Evolutionary conservation across 2,113 vertebrate genomes (phyloP).

Genomic region (Cnemophilus loriae): DNA sequence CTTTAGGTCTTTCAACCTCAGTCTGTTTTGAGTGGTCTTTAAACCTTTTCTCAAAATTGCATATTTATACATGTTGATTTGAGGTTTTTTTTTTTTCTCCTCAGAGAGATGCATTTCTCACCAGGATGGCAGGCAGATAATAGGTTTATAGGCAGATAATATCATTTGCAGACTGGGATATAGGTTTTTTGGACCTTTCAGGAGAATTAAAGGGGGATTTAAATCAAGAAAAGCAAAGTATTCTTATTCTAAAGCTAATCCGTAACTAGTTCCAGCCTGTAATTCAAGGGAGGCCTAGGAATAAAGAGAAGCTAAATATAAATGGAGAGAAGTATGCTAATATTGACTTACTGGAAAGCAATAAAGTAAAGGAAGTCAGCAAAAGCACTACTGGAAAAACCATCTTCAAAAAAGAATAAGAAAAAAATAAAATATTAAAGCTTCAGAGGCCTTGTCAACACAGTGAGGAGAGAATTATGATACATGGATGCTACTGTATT

Average conservation of each 20-base stretch:
- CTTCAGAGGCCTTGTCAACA: neutral
- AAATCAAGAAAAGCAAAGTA: neutral
- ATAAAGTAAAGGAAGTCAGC: neutral
- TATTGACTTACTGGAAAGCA: neutral
- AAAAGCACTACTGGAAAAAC: neutral
- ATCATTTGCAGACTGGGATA: neutral
- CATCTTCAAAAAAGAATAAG: neutral
- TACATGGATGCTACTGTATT: neutral
- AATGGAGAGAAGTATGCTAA: neutral
- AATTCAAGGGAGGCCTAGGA: neutral
- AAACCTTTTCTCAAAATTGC: neutral
- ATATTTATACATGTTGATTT: rapidly evolving
- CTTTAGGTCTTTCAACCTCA: neutral
- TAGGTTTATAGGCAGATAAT: neutral
- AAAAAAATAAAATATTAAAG: neutral
- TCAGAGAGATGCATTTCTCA: neutral
- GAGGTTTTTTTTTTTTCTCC: neutral
- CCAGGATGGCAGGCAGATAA: neutral
- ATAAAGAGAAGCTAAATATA: neutral
- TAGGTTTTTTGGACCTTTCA: neutral
- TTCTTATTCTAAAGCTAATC: neutral
- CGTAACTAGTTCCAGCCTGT: neutral
- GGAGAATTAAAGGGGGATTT: neutral
- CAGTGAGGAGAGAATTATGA: neutral
- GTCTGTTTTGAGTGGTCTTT: neutral